These are phyloP conservation scores for Aratinga solstitialis DNA, from an alignment of 2,797 vertebrate species.

Conservation along the genomic window DNA sequence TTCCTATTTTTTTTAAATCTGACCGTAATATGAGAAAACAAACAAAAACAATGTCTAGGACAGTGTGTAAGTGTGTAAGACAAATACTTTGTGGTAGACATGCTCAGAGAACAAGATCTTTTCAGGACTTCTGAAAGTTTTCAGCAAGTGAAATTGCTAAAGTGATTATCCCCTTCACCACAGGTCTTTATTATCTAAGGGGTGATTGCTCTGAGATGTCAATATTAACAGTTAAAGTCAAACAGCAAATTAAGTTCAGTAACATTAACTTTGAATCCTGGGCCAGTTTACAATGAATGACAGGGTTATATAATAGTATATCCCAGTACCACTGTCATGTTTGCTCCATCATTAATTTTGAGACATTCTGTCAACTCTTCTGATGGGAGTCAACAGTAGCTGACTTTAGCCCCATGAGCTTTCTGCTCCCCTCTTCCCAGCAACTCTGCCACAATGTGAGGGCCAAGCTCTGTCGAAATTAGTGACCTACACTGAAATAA, in stretches of 20 bases:
- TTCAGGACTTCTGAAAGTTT: neutral
- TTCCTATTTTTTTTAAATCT: neutral
- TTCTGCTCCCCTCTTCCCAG: neutral
- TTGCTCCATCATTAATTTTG: neutral
- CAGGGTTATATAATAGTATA: neutral
- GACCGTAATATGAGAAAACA: neutral
- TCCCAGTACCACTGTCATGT: neutral
- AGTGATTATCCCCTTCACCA: neutral
- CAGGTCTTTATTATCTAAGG: neutral
- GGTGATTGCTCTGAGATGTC: neutral
- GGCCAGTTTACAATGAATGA: neutral
- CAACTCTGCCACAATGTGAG: neutral
- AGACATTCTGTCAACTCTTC: neutral
- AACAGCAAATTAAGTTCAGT: neutral
- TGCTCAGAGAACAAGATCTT: neutral
- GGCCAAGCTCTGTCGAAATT: neutral
- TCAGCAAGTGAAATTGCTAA: neutral
- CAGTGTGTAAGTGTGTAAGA: neutral
- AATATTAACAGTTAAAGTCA: neutral
- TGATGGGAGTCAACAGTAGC: neutral
- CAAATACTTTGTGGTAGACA: neutral
- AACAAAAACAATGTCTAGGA: neutral
- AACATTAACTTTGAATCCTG: neutral
- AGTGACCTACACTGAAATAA: neutral
- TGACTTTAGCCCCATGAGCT: neutral